A percentile compares a stretch with the other conserved stretches of the same genome.
phyloP scores from a whole-genome alignment of 2,797 vertebrate species.

The Borostomias antarcticus region DNA sequence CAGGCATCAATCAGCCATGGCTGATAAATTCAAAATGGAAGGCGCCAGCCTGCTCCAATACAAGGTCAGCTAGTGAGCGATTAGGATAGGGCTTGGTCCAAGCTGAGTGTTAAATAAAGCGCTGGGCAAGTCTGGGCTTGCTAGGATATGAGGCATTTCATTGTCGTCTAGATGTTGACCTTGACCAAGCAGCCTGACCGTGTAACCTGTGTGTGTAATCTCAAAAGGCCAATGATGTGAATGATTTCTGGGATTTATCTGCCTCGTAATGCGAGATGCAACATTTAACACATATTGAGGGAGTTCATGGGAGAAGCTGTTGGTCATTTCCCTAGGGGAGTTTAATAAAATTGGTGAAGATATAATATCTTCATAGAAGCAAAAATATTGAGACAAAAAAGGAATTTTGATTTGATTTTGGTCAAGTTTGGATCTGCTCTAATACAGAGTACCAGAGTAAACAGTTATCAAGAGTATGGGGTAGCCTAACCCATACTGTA shows the following conservation, averaged over 20 bases:
- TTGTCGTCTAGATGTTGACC: not conserved
- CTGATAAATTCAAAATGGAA: constrained; percentile 60
- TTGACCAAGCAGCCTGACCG: not conserved
- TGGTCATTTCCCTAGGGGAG: not conserved
- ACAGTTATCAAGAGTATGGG: not conserved
- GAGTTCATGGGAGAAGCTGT: constrained; percentile 1
- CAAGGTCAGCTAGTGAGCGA: constrained; percentile 45
- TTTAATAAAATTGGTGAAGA: not conserved
- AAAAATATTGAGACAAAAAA: too few relatives aligned
- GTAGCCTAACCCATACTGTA: too few relatives aligned
- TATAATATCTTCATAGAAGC: not conserved
- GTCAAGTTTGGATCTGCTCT: not conserved
- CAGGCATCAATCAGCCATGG: constrained; percentile 60
- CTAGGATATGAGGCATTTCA: not conserved
- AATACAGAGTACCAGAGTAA: too few relatives aligned
- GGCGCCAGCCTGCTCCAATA: constrained; percentile 44
- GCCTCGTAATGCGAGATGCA: too few relatives aligned
- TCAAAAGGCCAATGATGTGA: not conserved
- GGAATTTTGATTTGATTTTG: too few relatives aligned
- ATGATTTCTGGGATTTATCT: not conserved
- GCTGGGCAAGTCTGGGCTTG: constrained; percentile 21
- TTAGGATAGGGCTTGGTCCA: constrained; percentile 46
- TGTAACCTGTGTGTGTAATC: constrained; percentile 2
- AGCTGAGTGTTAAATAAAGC: constrained; percentile 42
- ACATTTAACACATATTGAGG: too few relatives aligned